Conservation (phyloP, 2,113 vertebrate species). For the Elanoides forficatus region DNA sequence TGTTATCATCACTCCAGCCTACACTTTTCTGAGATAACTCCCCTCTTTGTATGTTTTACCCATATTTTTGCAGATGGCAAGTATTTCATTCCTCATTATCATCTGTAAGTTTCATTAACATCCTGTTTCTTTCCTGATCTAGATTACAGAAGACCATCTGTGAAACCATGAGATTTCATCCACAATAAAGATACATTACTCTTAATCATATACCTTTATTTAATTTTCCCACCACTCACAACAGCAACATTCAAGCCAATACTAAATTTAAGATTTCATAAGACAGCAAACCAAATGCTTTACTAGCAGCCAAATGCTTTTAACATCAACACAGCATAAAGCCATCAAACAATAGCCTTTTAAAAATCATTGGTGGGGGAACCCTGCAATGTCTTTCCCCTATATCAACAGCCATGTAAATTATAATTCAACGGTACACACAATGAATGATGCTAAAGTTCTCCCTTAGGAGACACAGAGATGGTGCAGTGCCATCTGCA, state of each 20-base stretch:
- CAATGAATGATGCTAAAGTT: neutral
- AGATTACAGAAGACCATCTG: neutral
- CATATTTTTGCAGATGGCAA: neutral
- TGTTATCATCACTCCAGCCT: neutral
- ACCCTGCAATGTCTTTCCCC: neutral
- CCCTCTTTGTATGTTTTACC: neutral
- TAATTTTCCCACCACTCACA: neutral
- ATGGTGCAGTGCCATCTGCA: neutral
- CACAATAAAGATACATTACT: neutral
- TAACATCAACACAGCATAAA: neutral
- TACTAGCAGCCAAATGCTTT: neutral
- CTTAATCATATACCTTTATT: neutral
- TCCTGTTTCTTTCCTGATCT: neutral
- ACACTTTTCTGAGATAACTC: neutral
- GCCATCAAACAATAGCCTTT: neutral
- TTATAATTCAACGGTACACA: neutral
- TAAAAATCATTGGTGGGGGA: neutral
- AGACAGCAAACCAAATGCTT: neutral
- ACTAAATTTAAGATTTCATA: neutral
- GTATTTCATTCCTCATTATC: neutral
- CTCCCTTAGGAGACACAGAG: neutral
- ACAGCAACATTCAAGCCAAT: neutral
- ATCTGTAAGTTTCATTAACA: neutral
- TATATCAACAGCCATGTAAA: neutral
- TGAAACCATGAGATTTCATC: neutral